Evolutionary conservation across 2,797 vertebrate species (phyloP).

Genomic region (Gymnoscopelus microlampas): DNA sequence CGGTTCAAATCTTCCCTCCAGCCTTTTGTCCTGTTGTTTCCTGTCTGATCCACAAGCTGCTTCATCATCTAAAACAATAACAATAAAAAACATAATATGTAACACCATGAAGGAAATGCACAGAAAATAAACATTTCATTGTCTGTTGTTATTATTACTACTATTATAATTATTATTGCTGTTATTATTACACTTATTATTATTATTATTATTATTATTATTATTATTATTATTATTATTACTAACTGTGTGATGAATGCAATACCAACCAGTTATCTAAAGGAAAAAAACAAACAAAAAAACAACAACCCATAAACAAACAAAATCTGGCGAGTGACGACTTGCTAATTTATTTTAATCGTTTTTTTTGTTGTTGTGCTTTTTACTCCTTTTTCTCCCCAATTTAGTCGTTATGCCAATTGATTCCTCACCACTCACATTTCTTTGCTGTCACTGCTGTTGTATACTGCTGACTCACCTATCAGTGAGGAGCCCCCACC

Average conservation of each 20-base stretch:
- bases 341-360: not conserved
- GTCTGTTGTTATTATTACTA: conserved; percentile 34
- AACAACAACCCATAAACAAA: not conserved
- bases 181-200: conserved; percentile 59
- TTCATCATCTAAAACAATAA: conserved; percentile 38
- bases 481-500: no score
- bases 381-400: no score
- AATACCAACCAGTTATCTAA: conserved; percentile 58
- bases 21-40: conserved; percentile 29
- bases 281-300: conserved; percentile 1
- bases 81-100: conserved; percentile 20
- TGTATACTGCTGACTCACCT: no score
- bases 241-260: conserved; percentile 69
- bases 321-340: conserved; percentile 4
- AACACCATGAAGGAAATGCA: conserved; percentile 46
- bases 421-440: no score
- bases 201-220: conserved; percentile 38
- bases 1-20: conserved; percentile 32
- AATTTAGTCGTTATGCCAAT: no score
- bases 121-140: conserved; percentile 48
- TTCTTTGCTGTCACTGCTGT: no score
- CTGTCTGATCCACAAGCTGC: conserved; percentile 63
- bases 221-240: conserved; percentile 45
- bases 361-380: conserved; percentile 26
- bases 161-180: conserved; percentile 36